Evolutionary conservation across 2,797 vertebrate genomes (phyloP).

Genomic region (Sebastes itinus): DNA sequence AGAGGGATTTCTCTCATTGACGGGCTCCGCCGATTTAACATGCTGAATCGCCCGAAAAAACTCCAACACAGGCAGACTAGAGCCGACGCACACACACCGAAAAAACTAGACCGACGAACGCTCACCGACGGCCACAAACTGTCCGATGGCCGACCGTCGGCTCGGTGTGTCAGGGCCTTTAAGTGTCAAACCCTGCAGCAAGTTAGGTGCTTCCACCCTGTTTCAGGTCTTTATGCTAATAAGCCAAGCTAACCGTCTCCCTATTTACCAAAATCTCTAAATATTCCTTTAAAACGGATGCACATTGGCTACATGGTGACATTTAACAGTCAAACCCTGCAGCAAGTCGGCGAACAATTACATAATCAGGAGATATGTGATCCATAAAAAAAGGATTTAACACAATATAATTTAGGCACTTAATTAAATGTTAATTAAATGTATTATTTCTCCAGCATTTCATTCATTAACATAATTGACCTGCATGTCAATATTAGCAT

Average conservation of each 20-base stretch:
- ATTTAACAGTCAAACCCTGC: background rate
- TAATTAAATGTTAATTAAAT: background rate
- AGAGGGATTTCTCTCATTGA: too few species aligned
- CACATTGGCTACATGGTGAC: background rate
- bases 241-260: background rate
- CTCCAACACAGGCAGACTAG: rapidly evolving
- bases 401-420: background rate
- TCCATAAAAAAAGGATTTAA: background rate
- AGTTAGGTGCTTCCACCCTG: background rate
- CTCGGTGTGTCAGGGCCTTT: too few species aligned
- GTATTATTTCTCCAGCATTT: background rate
- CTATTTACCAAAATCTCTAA: background rate
- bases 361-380: background rate
- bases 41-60: too few species aligned
- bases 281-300: background rate
- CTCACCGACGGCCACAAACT: too few species aligned
- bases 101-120: too few species aligned
- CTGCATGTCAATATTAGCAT: background rate
- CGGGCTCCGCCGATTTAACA: rapidly evolving
- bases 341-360: background rate
- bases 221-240: background rate
- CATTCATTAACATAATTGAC: background rate
- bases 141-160: too few species aligned
- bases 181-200: too few species aligned
- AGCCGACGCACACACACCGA: too few species aligned